These are phyloP conservation scores for Haliaeetus leucogaster DNA, from an alignment of 2,113 vertebrate genomes.

Conservation along the genomic window DNA sequence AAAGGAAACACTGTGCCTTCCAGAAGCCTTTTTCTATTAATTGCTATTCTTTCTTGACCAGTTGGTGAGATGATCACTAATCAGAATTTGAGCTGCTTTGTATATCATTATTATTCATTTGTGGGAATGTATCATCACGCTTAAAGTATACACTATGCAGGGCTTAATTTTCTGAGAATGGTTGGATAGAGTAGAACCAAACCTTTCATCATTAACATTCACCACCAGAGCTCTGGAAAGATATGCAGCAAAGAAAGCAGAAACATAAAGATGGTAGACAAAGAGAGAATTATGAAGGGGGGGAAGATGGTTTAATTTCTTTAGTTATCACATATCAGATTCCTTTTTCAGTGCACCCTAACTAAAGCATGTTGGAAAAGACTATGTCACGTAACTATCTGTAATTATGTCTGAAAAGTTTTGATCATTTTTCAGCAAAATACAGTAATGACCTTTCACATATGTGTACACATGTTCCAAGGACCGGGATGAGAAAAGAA, in stretches of 20 bases:
- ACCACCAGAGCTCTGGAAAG: neutral
- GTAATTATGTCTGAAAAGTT: neutral
- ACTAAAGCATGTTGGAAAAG: neutral
- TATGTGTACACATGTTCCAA: neutral
- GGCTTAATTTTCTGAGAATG: neutral
- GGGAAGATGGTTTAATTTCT: neutral
- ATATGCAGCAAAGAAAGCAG: neutral
- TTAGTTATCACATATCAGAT: neutral
- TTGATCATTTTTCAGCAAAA: neutral
- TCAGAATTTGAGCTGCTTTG: neutral
- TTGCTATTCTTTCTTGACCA: neutral
- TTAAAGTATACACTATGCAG: neutral
- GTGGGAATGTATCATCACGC: neutral
- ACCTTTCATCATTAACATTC: slow-evolving; percentile 14
- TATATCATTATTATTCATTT: neutral
- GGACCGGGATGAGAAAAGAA: neutral
- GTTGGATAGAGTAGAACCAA: neutral
- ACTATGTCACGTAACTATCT: neutral
- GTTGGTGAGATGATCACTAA: neutral
- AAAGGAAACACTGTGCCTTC: neutral
- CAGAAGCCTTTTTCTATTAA: neutral
- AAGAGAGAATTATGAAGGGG: neutral
- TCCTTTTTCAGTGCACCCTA: neutral
- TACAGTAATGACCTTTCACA: neutral
- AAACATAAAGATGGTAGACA: neutral